Base-by-base conservation (phyloP, 1,140 invertebrate genomes). In the Dendroctonus valens region DNA sequence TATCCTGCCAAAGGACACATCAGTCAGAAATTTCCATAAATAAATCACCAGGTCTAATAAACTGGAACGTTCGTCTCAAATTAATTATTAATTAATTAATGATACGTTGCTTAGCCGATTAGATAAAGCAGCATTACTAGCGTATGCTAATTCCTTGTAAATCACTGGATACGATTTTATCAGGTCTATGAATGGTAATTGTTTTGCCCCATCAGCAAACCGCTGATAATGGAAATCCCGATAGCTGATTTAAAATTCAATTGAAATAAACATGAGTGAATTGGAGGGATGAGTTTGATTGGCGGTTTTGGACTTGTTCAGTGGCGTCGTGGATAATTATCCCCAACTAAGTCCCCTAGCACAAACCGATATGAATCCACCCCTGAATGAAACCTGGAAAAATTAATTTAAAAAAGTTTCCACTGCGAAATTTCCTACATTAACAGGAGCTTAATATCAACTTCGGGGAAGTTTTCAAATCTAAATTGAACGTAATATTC, bases 101-200 rank as follows among this genome's bases (percentile, higher is more conserved):
- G 73, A 73, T 75, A 74, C 61, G 72, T 71, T 71, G 59, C 73
- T 63, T 52, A 46, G 15, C 65, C 72, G 76, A 77, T 76, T 76
- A 77, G 76, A 77, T 77, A 77, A 74, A 76, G 68, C 67, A 69
- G 69, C 74, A 76, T 73, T 74, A 72, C 64, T 69, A 64, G 69
- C 72, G 74, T 77, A 77, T 77, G 76, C 76, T 77, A 77, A 77
- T 77, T 77, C 74, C 76, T 76, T 76, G 75, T 76, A 77, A 77
- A 77, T 77, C 76, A 77, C 71, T 73, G 70, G 69, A 75, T 75
- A 72, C 73, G 76, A 76, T 77, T 76, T 73, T 77, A 77, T 77
- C 76, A 67, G 66, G 51, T 62, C 73, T 73, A 73, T 72, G 70
- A 75, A 75, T 74, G 69, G 70, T 75, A 77, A 75, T 77, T 75